These are phyloP conservation scores for Tinea pellionella DNA, from an alignment of 2,888 invertebrate genomes.

Conservation along the genomic window DNA sequence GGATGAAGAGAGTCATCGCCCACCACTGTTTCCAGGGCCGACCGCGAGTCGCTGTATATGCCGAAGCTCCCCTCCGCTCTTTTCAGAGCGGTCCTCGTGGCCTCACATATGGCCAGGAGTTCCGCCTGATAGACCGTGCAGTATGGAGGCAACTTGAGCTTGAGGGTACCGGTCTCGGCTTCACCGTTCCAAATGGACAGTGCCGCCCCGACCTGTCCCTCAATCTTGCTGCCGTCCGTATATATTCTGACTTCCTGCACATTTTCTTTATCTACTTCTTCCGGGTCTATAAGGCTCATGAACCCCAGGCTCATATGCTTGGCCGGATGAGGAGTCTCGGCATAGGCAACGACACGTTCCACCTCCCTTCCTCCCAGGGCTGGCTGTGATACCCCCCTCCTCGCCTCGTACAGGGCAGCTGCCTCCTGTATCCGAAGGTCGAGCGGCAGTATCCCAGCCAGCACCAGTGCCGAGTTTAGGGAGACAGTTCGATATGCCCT, in stretches of 20 bases:
- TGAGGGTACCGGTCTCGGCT: neutral
- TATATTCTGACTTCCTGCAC: neutral
- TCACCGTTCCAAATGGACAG: neutral
- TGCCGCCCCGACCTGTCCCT: constrained; percentile 12
- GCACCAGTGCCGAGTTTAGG: too few relatives aligned
- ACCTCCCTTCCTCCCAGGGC: too few relatives aligned
- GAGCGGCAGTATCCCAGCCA: too few relatives aligned
- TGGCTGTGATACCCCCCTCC: too few relatives aligned
- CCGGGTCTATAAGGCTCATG: too few relatives aligned
- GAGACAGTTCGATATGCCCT: too few relatives aligned
- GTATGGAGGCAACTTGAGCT: neutral
- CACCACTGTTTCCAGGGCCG: constrained; percentile 9
- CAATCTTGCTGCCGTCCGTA: constrained; percentile 13
- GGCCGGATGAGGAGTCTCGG: too few relatives aligned
- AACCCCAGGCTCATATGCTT: too few relatives aligned
- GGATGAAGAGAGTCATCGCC: neutral
- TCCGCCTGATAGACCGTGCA: constrained; percentile 15
- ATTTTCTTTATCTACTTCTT: too few relatives aligned
- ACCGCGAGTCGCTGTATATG: constrained; percentile 14
- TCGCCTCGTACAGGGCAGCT: too few relatives aligned
- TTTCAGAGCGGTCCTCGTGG: neutral
- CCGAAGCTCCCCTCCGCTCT: neutral
- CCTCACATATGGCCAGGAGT: constrained; percentile 7
- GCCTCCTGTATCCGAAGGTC: too few relatives aligned
- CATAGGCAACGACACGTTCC: too few relatives aligned